Evolutionary conservation across 2,797 vertebrate genomes (phyloP).

Genomic region (Dryobates pubescens): DNA sequence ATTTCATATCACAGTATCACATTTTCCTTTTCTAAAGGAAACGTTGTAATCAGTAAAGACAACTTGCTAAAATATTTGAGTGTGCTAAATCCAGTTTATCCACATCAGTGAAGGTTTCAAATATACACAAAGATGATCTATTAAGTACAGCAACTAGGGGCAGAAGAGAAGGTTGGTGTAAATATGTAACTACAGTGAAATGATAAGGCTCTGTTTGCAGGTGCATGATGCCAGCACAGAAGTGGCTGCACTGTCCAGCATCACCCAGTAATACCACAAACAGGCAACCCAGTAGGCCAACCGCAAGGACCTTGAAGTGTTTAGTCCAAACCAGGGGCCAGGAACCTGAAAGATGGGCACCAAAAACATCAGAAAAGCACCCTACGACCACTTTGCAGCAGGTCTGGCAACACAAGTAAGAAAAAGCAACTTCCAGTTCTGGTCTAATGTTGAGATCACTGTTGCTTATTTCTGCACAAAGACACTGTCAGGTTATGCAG

Average conservation of each 20-base stretch:
- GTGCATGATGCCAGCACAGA: accelerated
- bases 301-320: not conserved
- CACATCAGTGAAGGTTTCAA: not conserved
- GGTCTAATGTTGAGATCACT: not conserved
- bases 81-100: conserved; percentile 37
- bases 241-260: accelerated
- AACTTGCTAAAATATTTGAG: conserved; percentile 14
- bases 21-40: conserved; percentile 31
- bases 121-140: conserved; percentile 4
- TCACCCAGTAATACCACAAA: not conserved
- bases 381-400: not conserved
- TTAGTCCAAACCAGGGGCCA: not conserved
- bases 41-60: conserved; percentile 1
- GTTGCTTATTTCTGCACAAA: not conserved
- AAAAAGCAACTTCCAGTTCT: not conserved
- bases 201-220: not conserved
- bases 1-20: conserved; percentile 7
- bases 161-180: not conserved
- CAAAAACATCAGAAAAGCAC: not conserved
- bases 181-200: conserved; percentile 29
- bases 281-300: not conserved
- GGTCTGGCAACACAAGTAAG: not conserved
- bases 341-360: not conserved
- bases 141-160: not conserved
- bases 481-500: not conserved